These are phyloP conservation scores for Dastarcus helophoroides DNA, from an alignment of 2,888 invertebrate genomes.

Conservation along the genomic window DNA sequence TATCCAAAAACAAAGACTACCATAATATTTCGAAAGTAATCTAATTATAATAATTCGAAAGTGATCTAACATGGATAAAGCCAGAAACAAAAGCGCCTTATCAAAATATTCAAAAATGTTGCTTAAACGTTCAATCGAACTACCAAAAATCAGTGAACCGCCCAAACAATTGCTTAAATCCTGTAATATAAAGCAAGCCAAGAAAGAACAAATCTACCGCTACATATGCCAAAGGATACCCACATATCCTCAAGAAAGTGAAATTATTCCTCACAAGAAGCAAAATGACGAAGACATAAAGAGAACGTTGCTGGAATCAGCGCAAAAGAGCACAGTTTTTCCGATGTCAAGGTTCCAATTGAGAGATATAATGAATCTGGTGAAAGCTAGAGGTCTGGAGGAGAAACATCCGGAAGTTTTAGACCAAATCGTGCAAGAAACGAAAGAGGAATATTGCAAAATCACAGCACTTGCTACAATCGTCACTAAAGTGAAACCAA, in stretches of 20 bases:
- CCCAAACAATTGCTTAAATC: slow-evolving; percentile 5
- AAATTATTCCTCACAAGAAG: too few relatives aligned
- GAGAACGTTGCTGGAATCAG: slow-evolving; percentile 11
- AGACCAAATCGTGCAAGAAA: slow-evolving; percentile 36
- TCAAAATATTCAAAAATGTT: slow-evolving; percentile 1
- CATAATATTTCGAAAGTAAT: too few relatives aligned
- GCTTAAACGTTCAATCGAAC: neutral
- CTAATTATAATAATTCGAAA: too few relatives aligned
- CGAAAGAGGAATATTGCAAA: slow-evolving; percentile 45
- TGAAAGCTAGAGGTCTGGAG: slow-evolving; percentile 44
- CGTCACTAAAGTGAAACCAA: slow-evolving; percentile 46
- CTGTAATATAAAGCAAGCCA: slow-evolving; percentile 2
- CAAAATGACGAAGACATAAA: too few relatives aligned
- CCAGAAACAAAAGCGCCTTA: slow-evolving; percentile 3
- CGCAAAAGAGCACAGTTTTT: slow-evolving; percentile 30
- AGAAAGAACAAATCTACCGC: slow-evolving; percentile 1
- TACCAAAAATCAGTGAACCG: neutral
- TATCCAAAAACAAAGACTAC: too few relatives aligned
- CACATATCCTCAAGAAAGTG: too few relatives aligned
- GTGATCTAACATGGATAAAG: too few relatives aligned
- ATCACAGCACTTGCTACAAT: slow-evolving; percentile 49
- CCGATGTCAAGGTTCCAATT: slow-evolving; percentile 51
- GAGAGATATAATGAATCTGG: slow-evolving; percentile 45
- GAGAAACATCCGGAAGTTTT: slow-evolving; percentile 42
- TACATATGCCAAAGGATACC: too few relatives aligned